A percentile compares a stretch with the other conserved stretches of the same genome.
Conservation (phyloP, 2,797 vertebrate genomes). For the Clarias pachynema region DNA sequence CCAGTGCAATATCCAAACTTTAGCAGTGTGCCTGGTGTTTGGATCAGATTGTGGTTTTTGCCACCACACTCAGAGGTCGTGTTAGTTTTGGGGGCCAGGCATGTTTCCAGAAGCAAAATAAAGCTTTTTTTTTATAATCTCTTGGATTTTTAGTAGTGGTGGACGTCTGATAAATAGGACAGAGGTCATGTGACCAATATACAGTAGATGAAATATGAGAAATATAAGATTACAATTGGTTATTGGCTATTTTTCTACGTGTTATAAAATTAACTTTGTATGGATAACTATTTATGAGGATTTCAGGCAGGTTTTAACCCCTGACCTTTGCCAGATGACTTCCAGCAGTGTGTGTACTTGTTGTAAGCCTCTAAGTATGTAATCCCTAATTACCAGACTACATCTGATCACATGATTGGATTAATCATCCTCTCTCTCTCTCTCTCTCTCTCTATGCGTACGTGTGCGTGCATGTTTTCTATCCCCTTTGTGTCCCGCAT, state of each 20-base stretch:
- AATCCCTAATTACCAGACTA: slow-evolving; percentile 6
- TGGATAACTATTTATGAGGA: too few relatives aligned
- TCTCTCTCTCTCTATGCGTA: background rate
- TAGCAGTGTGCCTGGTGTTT: background rate
- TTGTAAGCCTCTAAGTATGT: slow-evolving; percentile 8
- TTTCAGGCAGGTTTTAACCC: background rate
- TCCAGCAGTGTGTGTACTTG: slow-evolving; percentile 1
- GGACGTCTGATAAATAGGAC: too few relatives aligned
- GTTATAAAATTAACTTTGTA: too few relatives aligned
- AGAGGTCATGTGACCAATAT: background rate
- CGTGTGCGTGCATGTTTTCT: background rate
- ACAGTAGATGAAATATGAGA: background rate
- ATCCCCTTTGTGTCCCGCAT: background rate
- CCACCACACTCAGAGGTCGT: background rate
- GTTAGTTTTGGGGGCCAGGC: background rate
- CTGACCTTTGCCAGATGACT: background rate
- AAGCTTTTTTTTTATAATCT: background rate
- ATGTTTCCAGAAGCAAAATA: background rate
- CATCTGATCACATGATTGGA: slow-evolving; percentile 11
- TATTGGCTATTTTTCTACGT: background rate
- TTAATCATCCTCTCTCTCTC: background rate
- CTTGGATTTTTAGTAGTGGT: background rate
- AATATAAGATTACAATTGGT: background rate
- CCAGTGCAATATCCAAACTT: background rate
- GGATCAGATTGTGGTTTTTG: background rate